Evolutionary conservation across 1,140 invertebrate species (phyloP).

Genomic region (Belonocnema kinseyi): DNA sequence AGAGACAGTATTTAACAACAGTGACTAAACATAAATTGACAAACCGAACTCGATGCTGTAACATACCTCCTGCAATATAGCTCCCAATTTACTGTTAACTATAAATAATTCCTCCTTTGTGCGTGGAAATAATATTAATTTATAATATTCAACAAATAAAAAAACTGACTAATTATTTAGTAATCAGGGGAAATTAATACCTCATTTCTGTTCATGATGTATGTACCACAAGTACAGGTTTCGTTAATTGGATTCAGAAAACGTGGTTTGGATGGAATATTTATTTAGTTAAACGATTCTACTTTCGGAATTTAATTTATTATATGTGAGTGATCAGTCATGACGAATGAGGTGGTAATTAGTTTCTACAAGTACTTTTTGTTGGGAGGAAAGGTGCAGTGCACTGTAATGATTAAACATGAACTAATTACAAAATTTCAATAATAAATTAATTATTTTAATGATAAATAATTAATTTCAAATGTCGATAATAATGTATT

Average conservation of each 20-base stretch:
- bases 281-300: slow-evolving; percentile 19
- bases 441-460: too few species aligned
- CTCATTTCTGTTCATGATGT: not conserved
- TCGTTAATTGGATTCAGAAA: slow-evolving; percentile 18
- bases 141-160: not conserved
- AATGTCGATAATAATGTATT: too few species aligned
- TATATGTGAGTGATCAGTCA: slow-evolving; percentile 9
- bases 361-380: not conserved
- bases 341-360: slow-evolving; percentile 17
- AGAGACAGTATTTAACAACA: slow-evolving; percentile 22
- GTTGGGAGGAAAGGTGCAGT: too few species aligned
- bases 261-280: slow-evolving; percentile 1
- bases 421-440: too few species aligned
- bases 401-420: too few species aligned
- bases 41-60: slow-evolving; percentile 12
- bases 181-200: slow-evolving; percentile 1
- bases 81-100: slow-evolving; percentile 23
- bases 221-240: slow-evolving; percentile 12
- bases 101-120: slow-evolving; percentile 10
- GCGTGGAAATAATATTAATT: not conserved
- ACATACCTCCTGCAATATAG: slow-evolving; percentile 8
- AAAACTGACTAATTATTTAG: not conserved
- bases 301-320: slow-evolving; percentile 24
- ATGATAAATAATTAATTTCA: too few species aligned
- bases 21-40: slow-evolving; percentile 30